Evolutionary conservation across 1,140 invertebrate species (phyloP), one percentile per base, ranked within the genome.

Genomic region (Asobara japonica): DNA sequence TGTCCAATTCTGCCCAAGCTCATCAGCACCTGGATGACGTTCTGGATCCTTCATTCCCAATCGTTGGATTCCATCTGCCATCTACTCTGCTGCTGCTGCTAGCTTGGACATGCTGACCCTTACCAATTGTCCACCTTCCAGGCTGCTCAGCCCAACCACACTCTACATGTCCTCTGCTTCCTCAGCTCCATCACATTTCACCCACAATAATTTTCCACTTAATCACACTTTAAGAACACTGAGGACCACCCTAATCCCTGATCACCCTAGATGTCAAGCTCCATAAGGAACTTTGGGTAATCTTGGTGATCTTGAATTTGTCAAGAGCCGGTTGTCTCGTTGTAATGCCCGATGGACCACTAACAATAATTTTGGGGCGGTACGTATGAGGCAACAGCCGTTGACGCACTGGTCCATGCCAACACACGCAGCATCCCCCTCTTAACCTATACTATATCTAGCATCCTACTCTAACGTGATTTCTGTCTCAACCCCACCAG

Each of bases 361-460:
- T 83, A 86, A 86, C 82, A 83, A 85, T 85, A 85, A 87, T 87
- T 87, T 87, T 71, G 38, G 80, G 82, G 85, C 82, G 86, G 82
- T 87, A 87, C 86, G 86, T 87, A 80, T 87, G 83, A 86, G 86
- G 86, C 86, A 87, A 86, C 82, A 86, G 86, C 83, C 85, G 86
- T 87, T 87, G 86, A 87, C 86, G 86, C 86, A 87, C 86, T 88
- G 87, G 86, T 87, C 85, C 85, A 87, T 87, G 86, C 85, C 86
- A 82, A 87, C 84, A 86, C 85, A 88, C 85, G 84, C 85, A 84
- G 84, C 84, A 87, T 86, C 86, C 86, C 83, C 84, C 83, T 84
- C 79, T 66, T 30, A 51, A 51, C 45, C 66, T 72, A 30, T 66
- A 69, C 69, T 30, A 51, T 33, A 27, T 66, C 48, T 56, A 51